phyloP scores from a whole-genome alignment of 1,140 invertebrate species.

The Acromyrmex charruanus region DNA sequence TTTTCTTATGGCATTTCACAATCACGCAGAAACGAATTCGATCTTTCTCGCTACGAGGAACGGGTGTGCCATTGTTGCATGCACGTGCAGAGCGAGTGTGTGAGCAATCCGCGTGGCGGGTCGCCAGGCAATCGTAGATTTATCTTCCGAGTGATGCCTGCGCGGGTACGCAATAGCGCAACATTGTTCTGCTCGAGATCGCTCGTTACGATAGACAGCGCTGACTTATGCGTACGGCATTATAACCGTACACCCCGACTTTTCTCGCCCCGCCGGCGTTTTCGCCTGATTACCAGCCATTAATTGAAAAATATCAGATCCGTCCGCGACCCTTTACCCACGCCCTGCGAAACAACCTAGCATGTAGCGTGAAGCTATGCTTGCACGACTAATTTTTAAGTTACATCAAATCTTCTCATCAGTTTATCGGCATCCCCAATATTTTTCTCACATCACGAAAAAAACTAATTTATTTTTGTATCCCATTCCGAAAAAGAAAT shows the following conservation, averaged over 20 bases:
- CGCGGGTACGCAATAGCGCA: conserved; percentile 56
- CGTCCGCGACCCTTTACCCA: conserved; percentile 29
- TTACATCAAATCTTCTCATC: neutral
- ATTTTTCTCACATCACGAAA: neutral
- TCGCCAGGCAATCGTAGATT: conserved; percentile 51
- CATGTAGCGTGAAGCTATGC: neutral
- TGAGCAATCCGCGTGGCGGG: conserved; percentile 44
- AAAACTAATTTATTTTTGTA: neutral
- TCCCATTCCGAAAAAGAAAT: neutral
- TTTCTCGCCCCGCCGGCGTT: conserved; percentile 35
- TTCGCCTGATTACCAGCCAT: conserved; percentile 36
- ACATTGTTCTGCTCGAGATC: conserved; percentile 59
- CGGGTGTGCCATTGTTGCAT: conserved; percentile 51
- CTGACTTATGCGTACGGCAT: conserved; percentile 53
- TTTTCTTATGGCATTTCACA: conserved; percentile 23
- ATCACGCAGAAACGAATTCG: conserved; percentile 36
- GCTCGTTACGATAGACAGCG: conserved; percentile 50
- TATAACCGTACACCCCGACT: conserved; percentile 33
- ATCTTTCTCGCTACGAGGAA: conserved; percentile 30
- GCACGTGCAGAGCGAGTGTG: conserved; percentile 38
- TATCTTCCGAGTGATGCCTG: conserved; percentile 54
- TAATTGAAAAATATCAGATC: conserved; percentile 52
- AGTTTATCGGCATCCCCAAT: neutral
- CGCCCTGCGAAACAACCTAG: neutral
- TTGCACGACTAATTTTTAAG: neutral